Evolutionary conservation across 2,113 vertebrate species (phyloP).

Genomic region (Otocyon megalotis): DNA sequence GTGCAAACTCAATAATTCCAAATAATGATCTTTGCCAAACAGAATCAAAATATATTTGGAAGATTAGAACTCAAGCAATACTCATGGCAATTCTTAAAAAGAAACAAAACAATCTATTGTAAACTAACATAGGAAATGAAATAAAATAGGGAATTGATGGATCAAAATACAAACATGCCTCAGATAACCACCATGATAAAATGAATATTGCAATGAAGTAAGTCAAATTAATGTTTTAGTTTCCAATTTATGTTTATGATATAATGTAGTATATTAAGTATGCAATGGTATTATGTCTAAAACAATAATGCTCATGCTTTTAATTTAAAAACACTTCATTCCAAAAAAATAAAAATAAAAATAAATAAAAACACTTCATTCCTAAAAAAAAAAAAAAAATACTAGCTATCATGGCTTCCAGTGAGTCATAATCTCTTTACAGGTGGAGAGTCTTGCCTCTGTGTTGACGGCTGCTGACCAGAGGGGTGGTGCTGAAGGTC

Average conservation of each 20-base stretch:
- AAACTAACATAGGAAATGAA: neutral
- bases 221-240: neutral
- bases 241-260: neutral
- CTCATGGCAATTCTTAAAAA: neutral
- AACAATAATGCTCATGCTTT: neutral
- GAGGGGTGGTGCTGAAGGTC: neutral
- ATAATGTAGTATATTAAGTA: neutral
- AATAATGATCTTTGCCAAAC: neutral
- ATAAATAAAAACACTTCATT: too few relatives aligned
- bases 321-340: neutral
- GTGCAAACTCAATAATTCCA: neutral
- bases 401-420: neutral
- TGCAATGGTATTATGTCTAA: neutral
- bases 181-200: neutral
- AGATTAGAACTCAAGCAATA: neutral
- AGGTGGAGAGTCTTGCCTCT: neutral
- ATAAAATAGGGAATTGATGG: neutral
- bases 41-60: neutral
- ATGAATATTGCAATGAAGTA: neutral
- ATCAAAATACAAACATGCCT: neutral
- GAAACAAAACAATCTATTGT: neutral
- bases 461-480: neutral
- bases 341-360: too few relatives aligned
- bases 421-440: neutral
- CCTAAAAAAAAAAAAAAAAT: neutral